Evolutionary conservation across 2,888 invertebrate species (phyloP), one percentile per base, ranked within the genome.

Genomic region (Drosophila silvestris): DNA sequence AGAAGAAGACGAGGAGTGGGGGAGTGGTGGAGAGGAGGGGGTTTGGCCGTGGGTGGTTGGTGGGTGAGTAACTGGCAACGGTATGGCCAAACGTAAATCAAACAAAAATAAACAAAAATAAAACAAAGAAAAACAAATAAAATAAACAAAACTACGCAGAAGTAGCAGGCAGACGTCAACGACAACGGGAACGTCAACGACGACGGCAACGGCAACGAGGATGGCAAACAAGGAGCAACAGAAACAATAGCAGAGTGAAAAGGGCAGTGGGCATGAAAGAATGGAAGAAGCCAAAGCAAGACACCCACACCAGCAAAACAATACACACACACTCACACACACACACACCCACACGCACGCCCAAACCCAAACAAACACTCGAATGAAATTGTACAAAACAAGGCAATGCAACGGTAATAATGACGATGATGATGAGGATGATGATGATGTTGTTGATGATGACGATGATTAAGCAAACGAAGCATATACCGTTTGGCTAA

Each of bases 71-170:
- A 63, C 73, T 75, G 73, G 72, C 70, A 63, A 68, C 83, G 72
- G 80, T 70, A 67, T 71, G 77, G 70, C 74, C 83, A 89, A 86
- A 89, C 87, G 89, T 86, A 85, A 85, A 85, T 85, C 85, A 85
- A 85, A 85, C 85, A 85, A 85, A 85, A 85, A 85, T 84, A 81
- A 81, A 81, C 82, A 81, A 76, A 83, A 86, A 86, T 83, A 85
- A 89, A 82, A 82, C 89, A 85, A 88, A 85, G 88, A 85, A 84
- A 89, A 85, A 90, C 90, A 85, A 88, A 85, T 85, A 85, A 84
- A 89, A 85, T 90, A 85, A 90, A 85, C 85, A 90, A 82, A 85
- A 90, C 90, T 88, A 90, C 81, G 85, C 78, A 87, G 73, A 85
- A 89, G 90, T 85, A 77, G 82, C 80, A 77, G 81, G 85, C 85